phyloP scores from a whole-genome alignment of 2,888 invertebrate genomes.

The Drosophila acutilabella region DNA sequence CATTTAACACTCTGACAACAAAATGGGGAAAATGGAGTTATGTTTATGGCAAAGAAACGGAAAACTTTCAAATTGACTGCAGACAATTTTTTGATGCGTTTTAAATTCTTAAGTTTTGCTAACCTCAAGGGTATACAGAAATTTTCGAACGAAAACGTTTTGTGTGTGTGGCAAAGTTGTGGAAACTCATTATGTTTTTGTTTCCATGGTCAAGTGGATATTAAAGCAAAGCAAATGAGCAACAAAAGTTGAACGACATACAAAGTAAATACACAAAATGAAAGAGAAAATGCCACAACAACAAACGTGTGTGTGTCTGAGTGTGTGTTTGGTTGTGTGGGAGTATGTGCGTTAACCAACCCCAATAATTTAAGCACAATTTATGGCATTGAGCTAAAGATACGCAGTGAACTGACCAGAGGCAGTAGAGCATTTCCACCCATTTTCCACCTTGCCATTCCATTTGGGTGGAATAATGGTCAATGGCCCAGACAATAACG shows the following conservation, averaged over 20 bases:
- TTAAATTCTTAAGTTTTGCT: conserved; percentile 5
- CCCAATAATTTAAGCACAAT: conserved; percentile 81
- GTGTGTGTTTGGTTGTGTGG: conserved; percentile 16
- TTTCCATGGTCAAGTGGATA: conserved; percentile 55
- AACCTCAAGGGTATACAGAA: neutral
- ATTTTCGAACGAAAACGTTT: neutral
- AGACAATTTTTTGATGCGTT: conserved; percentile 5
- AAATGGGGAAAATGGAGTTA: conserved; percentile 14
- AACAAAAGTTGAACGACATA: conserved; percentile 55
- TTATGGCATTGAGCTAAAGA: conserved; percentile 77
- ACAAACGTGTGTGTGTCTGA: neutral
- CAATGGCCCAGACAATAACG: conserved; percentile 67
- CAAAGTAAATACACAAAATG: conserved; percentile 57
- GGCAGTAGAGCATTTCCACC: conserved; percentile 1
- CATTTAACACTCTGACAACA: conserved; percentile 41
- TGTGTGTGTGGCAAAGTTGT: neutral
- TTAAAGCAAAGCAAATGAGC: conserved; percentile 70
- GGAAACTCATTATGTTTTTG: conserved; percentile 20
- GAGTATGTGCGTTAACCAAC: conserved; percentile 64
- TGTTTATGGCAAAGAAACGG: neutral
- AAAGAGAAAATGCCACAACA: conserved; percentile 44
- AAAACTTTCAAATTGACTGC: conserved; percentile 5
- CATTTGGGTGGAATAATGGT: conserved; percentile 47
- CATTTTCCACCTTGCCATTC: neutral
- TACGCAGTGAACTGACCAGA: conserved; percentile 63